A percentile compares a stretch with the other conserved stretches of the same genome.
Conservation (phyloP, 1,140 invertebrate species). For the Drosophila sproati region DNA sequence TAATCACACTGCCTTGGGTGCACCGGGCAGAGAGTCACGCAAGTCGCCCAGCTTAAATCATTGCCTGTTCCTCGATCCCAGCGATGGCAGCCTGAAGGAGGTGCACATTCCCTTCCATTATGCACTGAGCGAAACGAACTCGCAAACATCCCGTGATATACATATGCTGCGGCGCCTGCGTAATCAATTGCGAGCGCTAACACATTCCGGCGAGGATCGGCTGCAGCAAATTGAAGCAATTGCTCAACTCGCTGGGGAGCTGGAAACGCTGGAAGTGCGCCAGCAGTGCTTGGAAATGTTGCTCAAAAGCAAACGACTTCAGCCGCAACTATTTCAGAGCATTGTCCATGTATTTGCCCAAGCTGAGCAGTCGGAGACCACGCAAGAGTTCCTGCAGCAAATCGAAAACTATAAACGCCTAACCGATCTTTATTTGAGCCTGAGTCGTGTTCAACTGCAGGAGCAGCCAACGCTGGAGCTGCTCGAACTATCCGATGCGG, state of each 20-base stretch:
- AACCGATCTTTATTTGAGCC: slow-evolving; percentile 65
- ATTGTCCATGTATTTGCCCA: slow-evolving; percentile 60
- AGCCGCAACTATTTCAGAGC: slow-evolving; percentile 66
- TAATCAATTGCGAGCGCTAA: slow-evolving; percentile 87
- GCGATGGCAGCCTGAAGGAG: slow-evolving; percentile 91
- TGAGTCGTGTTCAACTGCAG: slow-evolving; percentile 24
- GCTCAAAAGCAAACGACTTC: slow-evolving; percentile 85
- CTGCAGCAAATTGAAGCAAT: slow-evolving; percentile 51
- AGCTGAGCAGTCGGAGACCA: slow-evolving; percentile 23
- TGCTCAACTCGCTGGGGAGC: slow-evolving; percentile 86
- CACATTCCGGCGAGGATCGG: slow-evolving; percentile 77
- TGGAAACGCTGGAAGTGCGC: slow-evolving; percentile 91
- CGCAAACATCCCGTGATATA: slow-evolving; percentile 93
- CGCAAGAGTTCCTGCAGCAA: slow-evolving; percentile 48
- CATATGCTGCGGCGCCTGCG: slow-evolving; percentile 93
- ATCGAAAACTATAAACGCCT: slow-evolving; percentile 73
- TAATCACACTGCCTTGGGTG: slow-evolving; percentile 90
- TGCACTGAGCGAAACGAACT: slow-evolving; percentile 93
- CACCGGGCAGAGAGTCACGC: slow-evolving; percentile 77
- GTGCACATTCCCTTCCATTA: slow-evolving; percentile 96
- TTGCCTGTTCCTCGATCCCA: slow-evolving; percentile 92
- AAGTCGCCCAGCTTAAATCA: slow-evolving; percentile 87
- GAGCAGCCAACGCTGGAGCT: slow-evolving; percentile 38
- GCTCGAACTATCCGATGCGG: slow-evolving; percentile 68
- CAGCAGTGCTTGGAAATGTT: slow-evolving; percentile 90